Evolutionary conservation across 2,113 vertebrate genomes (phyloP), one percentile per base, ranked within the genome.

Genomic region (Xiphophorus hellerii): DNA sequence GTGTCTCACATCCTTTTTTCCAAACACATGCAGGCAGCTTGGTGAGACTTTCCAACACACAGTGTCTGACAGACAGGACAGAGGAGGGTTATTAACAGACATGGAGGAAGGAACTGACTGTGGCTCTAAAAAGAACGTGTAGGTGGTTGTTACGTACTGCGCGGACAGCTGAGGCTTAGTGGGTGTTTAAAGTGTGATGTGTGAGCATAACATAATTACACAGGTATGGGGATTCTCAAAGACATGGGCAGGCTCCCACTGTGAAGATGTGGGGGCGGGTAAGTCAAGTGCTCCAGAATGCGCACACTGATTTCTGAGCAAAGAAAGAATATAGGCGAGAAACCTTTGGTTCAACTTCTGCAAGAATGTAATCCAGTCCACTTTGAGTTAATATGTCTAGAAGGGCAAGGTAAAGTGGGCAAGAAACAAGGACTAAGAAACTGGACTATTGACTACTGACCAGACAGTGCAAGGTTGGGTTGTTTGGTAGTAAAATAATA

Each of bases 91-190:
- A 89, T 91, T 89, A 88, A 83, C 72, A 85, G 85, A 77, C 62
- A 39, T 69, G 65, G 83, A 83, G 85, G 82, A 89, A 91, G 87
- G 87, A 92, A 85, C 89, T 58, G 62, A 69, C 82, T 69, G 77
- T n/a, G 73, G 85, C 88, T 88, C 58, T 66, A 87, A 88, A 91
- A 90, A 90, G 87, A 88, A 77, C 8, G 54, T 35, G 90, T 88
- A 69, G 90, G 91, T 74, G 85, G 85, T 62, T 86, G 83, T 85
- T 84, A 84, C 84, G 17, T 75, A 42, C 77, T 65, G 75, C 74
- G 37, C 1, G 73, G 89, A 87, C 88, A 91, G 88, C 87, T 91
- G 87, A 80, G 80, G 88, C 84, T 85, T 84, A 83, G 87, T 82
- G 85, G 87, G 84, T 73, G 86, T 84, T 88, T 85, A 63, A 88